phyloP scores from a whole-genome alignment of 2,888 invertebrate species.

The Eristalis tenax region DNA sequence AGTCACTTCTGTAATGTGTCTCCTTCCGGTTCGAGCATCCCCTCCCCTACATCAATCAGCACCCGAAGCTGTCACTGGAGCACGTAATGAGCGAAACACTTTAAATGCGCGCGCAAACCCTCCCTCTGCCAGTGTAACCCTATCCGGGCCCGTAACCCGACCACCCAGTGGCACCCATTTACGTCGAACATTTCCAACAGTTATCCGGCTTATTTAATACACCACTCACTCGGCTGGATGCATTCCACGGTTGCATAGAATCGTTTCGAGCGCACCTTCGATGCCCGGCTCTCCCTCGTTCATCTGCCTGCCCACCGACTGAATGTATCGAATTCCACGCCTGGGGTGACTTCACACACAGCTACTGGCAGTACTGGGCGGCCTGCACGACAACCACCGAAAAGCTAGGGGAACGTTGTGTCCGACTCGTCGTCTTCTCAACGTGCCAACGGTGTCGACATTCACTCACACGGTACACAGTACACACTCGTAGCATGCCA shows the following conservation, averaged over 20 bases:
- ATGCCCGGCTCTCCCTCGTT: not conserved
- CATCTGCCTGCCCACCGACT: too few species aligned
- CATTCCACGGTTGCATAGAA: constrained; percentile 15
- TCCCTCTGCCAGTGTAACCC: constrained; percentile 27
- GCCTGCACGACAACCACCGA: not conserved
- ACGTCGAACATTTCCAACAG: constrained; percentile 9
- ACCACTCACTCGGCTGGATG: constrained; percentile 14
- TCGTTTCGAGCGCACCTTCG: not conserved
- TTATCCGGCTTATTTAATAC: constrained; percentile 58
- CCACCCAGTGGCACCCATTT: not conserved
- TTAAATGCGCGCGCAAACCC: constrained; percentile 16
- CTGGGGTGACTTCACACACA: constrained; percentile 36
- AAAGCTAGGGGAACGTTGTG: not conserved
- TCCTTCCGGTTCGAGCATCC: not conserved
- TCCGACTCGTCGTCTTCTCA: not conserved
- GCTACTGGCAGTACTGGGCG: not conserved
- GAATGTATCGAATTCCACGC: constrained; percentile 30
- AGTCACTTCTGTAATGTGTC: not conserved
- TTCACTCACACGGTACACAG: not conserved
- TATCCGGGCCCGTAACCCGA: constrained; percentile 11
- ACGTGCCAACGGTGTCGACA: not conserved
- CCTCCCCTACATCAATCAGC: not conserved
- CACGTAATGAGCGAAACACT: not conserved
- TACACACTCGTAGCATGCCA: not conserved
- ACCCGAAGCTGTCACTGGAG: not conserved